Base-by-base conservation (phyloP, 1,140 invertebrate species). In the Plectrocnemia conspersa region DNA sequence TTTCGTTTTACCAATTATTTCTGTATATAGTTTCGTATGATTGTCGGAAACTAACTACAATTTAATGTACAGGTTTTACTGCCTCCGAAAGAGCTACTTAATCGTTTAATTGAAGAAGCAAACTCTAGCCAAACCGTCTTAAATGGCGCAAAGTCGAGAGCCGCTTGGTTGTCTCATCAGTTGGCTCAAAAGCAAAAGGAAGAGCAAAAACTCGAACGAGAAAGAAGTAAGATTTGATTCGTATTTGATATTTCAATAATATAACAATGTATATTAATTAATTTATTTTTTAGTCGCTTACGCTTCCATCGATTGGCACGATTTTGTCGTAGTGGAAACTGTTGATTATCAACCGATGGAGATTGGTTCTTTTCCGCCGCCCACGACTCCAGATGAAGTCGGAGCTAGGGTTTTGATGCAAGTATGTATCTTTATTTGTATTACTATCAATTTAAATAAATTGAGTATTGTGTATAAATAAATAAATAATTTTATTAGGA, bases 261-360 rank as follows among this genome's bases (percentile, higher is more conserved):
- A 88, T 10, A 85, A 89, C 69, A 93, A n/a, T n/a, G n/a, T n/a
- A n/a, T n/a, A n/a, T n/a, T n/a, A n/a, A n/a, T n/a, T n/a, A n/a
- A n/a, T n/a, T n/a, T n/a, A n/a, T n/a, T n/a, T 75, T 76, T 52
- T 60, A 79, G 83, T 97, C 24, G 93, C 95, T 0, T 98, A 98
- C 70, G 92, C 93, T 2, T 91, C 95, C 65, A 98, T 99, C 61
- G 97, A 99, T 70, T 99, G 97, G 97, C 97, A 99, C 68, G 96
- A 99, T 74, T 99, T 99, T 77, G 96, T 99, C 1, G 95, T 99
- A 0, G 97, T 99, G 0, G 97, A 99, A 73, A 99, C 96, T 0
- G 96, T 99, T 0, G 97, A 99, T 71, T 99, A 98, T 72, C 93
- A 98, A 62, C 89, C 91, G 0, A 93, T 92, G 65, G 97, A 99